Evolutionary conservation across 2,888 invertebrate species (phyloP), one percentile per base, ranked within the genome.

Genomic region (Cylindroiulus punctatus): DNA sequence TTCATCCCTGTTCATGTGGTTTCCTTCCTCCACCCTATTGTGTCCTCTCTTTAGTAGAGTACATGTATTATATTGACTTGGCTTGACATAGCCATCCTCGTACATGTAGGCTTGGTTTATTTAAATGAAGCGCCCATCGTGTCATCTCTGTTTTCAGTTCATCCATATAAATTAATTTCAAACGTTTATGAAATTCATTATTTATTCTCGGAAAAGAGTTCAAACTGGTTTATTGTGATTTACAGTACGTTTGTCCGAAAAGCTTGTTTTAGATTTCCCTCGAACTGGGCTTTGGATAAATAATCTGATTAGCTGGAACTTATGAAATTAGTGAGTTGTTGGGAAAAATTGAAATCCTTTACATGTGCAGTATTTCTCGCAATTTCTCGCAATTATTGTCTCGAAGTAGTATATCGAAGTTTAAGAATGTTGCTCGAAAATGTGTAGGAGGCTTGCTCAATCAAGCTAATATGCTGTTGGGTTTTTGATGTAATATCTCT

Each of bases 161-260:
- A 65, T 65, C 65, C 19, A 65, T 65, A 65, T 26, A 65, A 65
- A 65, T 65, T 65, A 65, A 65, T 65, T 26, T 65, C 65, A 65
- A 26, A 26, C 26, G 19, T 65, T 65, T 65, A 65, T 26, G 17
- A 65, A 65, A 65, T 65, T 65, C 26, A 26, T 65, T 65, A 65
- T 26, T 5, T 10, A 65, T 65, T 65, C 65, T 65, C 12, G 65
- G 65, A 65, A 65, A 26, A 65, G 65, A 65, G 22, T 65, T 26
- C 65, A 26, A 26, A 65, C 26, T 22, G 22, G 65, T 65, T 65
- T 65, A 65, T 65, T 26, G 26, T 65, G 65, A 65, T 65, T 65
- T 65, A 65, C 65, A 26, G 65, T 26, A 10, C 10, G 65, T 65
- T 65, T 65, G 65, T 65, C 65, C 65, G 65, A 65, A 65, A 52